Evolutionary conservation across 2,113 vertebrate species (phyloP).

Genomic region (Myodes glareolus): DNA sequence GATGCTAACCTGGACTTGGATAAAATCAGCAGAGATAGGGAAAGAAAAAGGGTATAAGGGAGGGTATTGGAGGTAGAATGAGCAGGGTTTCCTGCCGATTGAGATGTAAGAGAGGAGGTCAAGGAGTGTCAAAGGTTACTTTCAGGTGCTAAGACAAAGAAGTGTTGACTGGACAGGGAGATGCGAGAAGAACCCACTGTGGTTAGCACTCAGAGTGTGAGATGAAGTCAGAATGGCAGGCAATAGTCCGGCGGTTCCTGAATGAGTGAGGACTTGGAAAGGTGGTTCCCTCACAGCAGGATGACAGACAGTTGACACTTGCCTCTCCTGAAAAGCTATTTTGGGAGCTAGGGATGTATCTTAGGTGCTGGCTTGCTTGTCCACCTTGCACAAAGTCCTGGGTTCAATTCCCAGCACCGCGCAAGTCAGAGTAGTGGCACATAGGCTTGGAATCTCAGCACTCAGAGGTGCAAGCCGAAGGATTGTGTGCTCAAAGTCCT

Average conservation of each 20-base stretch:
- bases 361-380: background rate
- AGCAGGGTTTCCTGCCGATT: conserved; percentile 6
- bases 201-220: background rate
- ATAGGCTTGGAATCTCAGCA: background rate
- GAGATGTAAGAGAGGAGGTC: background rate
- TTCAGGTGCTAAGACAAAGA: background rate
- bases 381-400: background rate
- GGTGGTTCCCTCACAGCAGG: background rate
- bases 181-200: background rate
- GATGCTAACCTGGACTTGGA: background rate
- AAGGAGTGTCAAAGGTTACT: background rate
- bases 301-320: conserved; percentile 26
- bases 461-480: background rate
- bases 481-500: background rate
- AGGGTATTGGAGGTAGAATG: background rate
- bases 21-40: background rate
- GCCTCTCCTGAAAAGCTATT: conserved; percentile 6
- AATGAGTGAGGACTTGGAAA: background rate
- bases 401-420: background rate
- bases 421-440: background rate
- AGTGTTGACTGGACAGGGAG: background rate
- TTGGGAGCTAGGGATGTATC: background rate
- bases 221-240: background rate
- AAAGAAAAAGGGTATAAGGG: background rate
- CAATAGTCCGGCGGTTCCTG: background rate